Conservation (phyloP, 2,113 vertebrate species). For the Peromyscus californicus region DNA sequence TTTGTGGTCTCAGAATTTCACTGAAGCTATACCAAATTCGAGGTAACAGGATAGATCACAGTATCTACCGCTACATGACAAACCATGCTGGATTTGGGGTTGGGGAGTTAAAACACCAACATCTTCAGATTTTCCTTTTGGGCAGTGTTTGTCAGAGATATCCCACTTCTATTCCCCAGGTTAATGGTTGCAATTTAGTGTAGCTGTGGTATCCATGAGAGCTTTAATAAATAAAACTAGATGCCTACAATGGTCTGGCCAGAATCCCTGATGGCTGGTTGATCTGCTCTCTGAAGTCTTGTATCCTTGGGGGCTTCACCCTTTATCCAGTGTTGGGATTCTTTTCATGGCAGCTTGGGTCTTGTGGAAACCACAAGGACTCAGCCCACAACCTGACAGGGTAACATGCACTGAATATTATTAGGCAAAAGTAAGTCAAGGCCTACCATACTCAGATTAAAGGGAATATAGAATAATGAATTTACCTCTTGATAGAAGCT, state of each 20-base stretch:
- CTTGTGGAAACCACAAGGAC: background rate
- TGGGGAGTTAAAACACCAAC: background rate
- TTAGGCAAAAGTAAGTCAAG: background rate
- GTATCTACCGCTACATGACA: background rate
- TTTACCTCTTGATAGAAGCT: background rate
- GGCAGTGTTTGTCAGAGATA: background rate
- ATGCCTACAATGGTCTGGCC: background rate
- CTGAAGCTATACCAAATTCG: background rate
- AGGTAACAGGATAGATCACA: background rate
- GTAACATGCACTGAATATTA: background rate
- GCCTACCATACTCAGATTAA: background rate
- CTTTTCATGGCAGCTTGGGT: background rate
- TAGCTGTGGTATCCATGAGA: background rate
- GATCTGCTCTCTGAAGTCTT: background rate
- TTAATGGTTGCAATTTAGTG: background rate
- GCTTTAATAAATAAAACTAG: background rate
- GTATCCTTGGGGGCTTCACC: background rate
- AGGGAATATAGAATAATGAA: background rate
- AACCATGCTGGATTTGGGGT: background rate
- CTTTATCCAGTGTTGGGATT: background rate
- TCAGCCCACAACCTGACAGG: background rate
- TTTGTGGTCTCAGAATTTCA: background rate
- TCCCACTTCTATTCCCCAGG: background rate
- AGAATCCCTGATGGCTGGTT: background rate
- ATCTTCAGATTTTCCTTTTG: background rate